Percentiles rank a stretch among this genome's conserved stretches.
phyloP scores from a whole-genome alignment of 2,113 vertebrate species.

The Paracanthobrama guichenoti region DNA sequence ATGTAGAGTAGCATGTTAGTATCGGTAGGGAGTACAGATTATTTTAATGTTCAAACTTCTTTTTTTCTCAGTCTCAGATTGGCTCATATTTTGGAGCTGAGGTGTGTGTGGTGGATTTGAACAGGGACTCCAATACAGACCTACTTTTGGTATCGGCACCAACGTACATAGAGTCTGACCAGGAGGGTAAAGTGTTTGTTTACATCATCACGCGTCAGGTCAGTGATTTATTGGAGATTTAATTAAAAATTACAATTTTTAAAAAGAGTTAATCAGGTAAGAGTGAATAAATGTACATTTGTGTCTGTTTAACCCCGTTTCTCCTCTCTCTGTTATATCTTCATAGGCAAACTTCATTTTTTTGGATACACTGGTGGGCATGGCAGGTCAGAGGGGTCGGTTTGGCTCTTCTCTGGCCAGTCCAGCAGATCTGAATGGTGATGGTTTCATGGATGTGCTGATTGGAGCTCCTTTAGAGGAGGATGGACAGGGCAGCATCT shows the following conservation, averaged over 20 bases:
- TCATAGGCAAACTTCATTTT: not conserved
- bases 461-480: constrained; percentile 77
- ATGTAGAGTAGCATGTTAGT: no score
- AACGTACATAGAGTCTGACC: constrained; percentile 65
- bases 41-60: no score
- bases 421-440: constrained; percentile 69
- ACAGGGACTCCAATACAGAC: constrained; percentile 66
- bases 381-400: constrained; percentile 57
- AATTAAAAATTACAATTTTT: no score
- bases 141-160: constrained; percentile 82
- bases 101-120: constrained; percentile 75
- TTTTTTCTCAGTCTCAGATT: constrained; percentile 63
- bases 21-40: no score
- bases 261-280: no score
- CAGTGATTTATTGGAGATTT: no score
- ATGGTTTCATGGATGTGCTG: constrained; percentile 68
- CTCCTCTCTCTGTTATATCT: not conserved
- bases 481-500: constrained; percentile 71
- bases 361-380: constrained; percentile 57
- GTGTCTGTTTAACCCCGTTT: not conserved
- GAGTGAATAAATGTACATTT: no score
- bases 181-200: constrained; percentile 79
- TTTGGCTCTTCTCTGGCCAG: constrained; percentile 75
- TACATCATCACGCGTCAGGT: constrained; percentile 63
- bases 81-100: constrained; percentile 85